A percentile compares a stretch with the other conserved stretches of the same genome.
These are phyloP conservation scores for Holothuria glaberrima DNA, from an alignment of 35 echinoderm and acorn worm genomes.

Conservation along the genomic window DNA sequence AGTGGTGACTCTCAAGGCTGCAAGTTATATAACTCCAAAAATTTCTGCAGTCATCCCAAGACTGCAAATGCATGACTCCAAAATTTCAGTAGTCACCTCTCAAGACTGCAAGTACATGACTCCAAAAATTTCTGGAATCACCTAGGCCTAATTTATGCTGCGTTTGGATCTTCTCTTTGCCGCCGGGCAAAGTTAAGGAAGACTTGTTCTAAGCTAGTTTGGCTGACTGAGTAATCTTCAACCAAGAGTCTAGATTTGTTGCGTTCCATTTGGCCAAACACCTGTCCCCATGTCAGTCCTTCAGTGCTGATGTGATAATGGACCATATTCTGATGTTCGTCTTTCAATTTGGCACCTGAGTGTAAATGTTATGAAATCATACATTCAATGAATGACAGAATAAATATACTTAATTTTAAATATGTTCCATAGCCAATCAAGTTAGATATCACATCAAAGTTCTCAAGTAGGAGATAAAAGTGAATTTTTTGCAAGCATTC, in stretches of 20 bases:
- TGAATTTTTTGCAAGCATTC: no score
- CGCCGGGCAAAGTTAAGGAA: conserved; percentile 87
- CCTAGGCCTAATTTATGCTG: no score
- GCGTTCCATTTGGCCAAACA: conserved; percentile 85
- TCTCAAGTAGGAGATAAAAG: no score
- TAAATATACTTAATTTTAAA: background rate
- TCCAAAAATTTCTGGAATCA: no score
- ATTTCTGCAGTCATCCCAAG: no score
- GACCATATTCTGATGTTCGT: conserved; percentile 93
- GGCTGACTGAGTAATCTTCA: conserved; percentile 92
- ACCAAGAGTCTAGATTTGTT: conserved; percentile 59
- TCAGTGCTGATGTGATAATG: conserved; percentile 93
- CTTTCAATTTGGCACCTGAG: conserved; percentile 81
- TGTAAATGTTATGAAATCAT: background rate
- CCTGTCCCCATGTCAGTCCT: conserved; percentile 68
- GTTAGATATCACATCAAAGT: no score
- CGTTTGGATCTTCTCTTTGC: conserved; percentile 69
- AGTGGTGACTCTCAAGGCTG: no score
- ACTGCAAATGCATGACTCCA: no score
- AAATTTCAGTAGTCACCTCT: no score
- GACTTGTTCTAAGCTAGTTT: conserved; percentile 90
- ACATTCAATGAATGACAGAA: background rate
- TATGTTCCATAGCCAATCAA: no score
- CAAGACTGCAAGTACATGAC: no score
- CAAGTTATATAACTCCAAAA: no score